phyloP scores from a whole-genome alignment of 2,888 invertebrate species.

The Cyaniris semiargus region DNA sequence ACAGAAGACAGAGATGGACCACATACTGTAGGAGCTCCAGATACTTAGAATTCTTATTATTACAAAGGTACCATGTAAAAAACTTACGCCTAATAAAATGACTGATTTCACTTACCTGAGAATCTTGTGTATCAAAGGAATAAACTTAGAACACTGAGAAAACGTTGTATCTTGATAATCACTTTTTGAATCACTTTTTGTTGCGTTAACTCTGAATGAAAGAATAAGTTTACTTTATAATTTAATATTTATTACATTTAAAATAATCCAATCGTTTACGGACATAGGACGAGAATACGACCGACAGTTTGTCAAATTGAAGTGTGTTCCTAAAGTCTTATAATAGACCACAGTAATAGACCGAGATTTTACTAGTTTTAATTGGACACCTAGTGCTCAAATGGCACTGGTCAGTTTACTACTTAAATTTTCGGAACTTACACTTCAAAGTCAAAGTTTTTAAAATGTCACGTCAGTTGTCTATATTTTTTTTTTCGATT shows the following conservation, averaged over 20 bases:
- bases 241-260: background rate
- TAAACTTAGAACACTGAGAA: background rate
- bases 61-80: background rate
- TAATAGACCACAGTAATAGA: background rate
- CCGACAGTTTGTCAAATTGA: background rate
- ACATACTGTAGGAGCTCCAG: background rate
- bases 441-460: background rate
- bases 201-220: background rate
- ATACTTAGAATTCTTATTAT: background rate
- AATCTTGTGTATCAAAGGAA: background rate
- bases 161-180: background rate
- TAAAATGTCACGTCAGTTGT: too few relatives aligned
- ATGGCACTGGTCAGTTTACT: background rate
- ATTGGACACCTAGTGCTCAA: background rate
- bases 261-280: background rate
- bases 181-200: slow-evolving; percentile 24
- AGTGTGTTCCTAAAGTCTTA: background rate
- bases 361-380: background rate
- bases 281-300: background rate
- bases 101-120: slow-evolving; percentile 21
- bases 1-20: background rate
- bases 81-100: background rate
- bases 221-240: background rate
- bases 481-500: too few relatives aligned
- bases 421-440: background rate